Evolutionary conservation across 2,888 invertebrate genomes (phyloP).

Genomic region (Nudaria mundana): DNA sequence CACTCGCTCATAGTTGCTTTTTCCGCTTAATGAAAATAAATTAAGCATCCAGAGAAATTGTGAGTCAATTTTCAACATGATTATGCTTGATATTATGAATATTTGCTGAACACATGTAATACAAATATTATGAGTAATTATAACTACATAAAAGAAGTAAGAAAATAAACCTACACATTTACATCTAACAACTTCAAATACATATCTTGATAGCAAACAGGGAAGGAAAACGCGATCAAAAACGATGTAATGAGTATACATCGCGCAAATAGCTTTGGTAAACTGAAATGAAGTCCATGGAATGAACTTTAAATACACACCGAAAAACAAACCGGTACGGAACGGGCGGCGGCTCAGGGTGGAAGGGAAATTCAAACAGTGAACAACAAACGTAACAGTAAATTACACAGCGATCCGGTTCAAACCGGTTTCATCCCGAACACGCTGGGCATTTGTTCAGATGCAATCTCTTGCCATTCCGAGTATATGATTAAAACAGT

Average conservation of each 20-base stretch:
- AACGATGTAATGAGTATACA: constrained; percentile 24
- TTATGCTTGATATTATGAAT: no score
- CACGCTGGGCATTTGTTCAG: constrained; percentile 65
- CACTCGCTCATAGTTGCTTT: no score
- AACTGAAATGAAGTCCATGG: constrained; percentile 35
- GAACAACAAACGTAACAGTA: constrained; percentile 60
- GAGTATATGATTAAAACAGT: constrained; percentile 78
- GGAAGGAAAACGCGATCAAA: constrained; percentile 17
- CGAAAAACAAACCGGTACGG: constrained; percentile 54
- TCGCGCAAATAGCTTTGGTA: constrained; percentile 25
- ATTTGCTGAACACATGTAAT: no score
- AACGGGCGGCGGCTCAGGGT: constrained; percentile 11
- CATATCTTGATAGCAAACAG: no score
- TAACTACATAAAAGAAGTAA: no score
- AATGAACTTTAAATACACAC: constrained; percentile 46
- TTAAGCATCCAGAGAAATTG: no score
- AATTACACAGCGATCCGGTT: constrained; percentile 66
- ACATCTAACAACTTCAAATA: no score
- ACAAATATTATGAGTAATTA: no score
- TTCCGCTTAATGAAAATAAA: no score
- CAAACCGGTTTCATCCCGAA: constrained; percentile 49
- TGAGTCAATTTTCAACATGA: no score
- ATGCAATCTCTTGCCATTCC: constrained; percentile 70
- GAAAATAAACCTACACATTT: no score
- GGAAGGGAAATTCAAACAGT: constrained; percentile 40